phyloP scores from a whole-genome alignment of 2,797 vertebrate genomes.

The Oophaga sylvatica region DNA sequence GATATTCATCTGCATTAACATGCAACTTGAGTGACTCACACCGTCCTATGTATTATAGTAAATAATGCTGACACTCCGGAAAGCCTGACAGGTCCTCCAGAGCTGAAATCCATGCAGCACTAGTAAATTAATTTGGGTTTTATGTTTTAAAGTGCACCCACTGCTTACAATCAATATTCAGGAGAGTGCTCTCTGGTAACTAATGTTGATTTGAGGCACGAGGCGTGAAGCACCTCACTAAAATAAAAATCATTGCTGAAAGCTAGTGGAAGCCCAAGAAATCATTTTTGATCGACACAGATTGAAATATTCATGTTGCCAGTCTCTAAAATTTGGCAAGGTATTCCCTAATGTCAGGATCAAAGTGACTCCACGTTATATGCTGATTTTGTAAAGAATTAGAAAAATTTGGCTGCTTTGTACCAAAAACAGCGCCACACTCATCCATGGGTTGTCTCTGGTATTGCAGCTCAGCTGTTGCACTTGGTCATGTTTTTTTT shows the following conservation, averaged over 20 bases:
- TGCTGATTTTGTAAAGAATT: too few relatives aligned
- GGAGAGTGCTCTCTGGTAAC: neutral
- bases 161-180: neutral
- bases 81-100: neutral
- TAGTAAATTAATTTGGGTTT: neutral
- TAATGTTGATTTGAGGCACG: neutral
- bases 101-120: neutral
- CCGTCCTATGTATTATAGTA: neutral
- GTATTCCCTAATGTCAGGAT: too few relatives aligned
- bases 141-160: neutral
- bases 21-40: neutral
- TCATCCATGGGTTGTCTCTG: too few relatives aligned
- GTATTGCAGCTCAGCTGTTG: too few relatives aligned
- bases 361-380: too few relatives aligned
- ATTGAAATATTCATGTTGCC: too few relatives aligned
- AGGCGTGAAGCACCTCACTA: neutral
- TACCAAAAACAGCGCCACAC: too few relatives aligned
- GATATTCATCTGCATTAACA: slow-evolving; percentile 23
- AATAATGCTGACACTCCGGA: neutral
- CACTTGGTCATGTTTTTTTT: too few relatives aligned
- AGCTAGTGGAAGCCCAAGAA: neutral
- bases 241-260: neutral
- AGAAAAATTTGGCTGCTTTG: too few relatives aligned
- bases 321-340: too few relatives aligned
- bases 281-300: too few relatives aligned